These are phyloP conservation scores for Stegodyphus mimosarum DNA, from an alignment of 1,140 invertebrate species.

Conservation along the genomic window DNA sequence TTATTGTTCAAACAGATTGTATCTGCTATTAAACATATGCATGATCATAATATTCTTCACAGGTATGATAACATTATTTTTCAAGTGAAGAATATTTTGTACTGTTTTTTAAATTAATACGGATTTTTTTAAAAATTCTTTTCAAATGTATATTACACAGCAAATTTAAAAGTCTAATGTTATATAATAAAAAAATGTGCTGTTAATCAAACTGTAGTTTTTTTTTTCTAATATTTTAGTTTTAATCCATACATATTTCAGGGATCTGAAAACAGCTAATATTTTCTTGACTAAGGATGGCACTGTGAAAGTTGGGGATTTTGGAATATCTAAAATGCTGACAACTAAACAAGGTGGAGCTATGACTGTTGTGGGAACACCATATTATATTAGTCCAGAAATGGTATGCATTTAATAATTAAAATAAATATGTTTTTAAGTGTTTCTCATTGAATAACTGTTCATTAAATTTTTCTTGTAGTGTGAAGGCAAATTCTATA, in stretches of 20 bases:
- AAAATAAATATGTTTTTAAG: not conserved
- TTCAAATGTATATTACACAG: too few species aligned
- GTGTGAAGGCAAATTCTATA: constrained; percentile 82
- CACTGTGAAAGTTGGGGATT: constrained; percentile 79
- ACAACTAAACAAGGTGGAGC: constrained; percentile 76
- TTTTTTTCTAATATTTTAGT: not conserved
- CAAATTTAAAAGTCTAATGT: too few species aligned
- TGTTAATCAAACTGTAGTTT: too few species aligned
- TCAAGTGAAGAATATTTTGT: too few species aligned
- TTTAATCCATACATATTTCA: constrained; percentile 65
- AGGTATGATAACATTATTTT: constrained; percentile 69
- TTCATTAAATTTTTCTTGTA: constrained; percentile 66
- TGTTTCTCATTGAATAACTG: constrained; percentile 3
- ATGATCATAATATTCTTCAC: constrained; percentile 79
- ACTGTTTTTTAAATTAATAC: too few species aligned
- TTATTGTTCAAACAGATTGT: constrained; percentile 78
- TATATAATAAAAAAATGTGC: too few species aligned
- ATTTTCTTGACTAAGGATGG: constrained; percentile 80
- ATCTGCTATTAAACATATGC: constrained; percentile 78
- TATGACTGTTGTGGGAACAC: constrained; percentile 82
- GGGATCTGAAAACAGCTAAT: constrained; percentile 83
- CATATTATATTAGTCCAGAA: constrained; percentile 85
- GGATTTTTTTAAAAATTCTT: too few species aligned
- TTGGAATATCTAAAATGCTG: constrained; percentile 84
- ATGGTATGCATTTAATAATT: constrained; percentile 73